Evolutionary conservation across 2,888 invertebrate genomes (phyloP), one percentile per base, ranked within the genome.

Genomic region (Balanococcus diminutus): DNA sequence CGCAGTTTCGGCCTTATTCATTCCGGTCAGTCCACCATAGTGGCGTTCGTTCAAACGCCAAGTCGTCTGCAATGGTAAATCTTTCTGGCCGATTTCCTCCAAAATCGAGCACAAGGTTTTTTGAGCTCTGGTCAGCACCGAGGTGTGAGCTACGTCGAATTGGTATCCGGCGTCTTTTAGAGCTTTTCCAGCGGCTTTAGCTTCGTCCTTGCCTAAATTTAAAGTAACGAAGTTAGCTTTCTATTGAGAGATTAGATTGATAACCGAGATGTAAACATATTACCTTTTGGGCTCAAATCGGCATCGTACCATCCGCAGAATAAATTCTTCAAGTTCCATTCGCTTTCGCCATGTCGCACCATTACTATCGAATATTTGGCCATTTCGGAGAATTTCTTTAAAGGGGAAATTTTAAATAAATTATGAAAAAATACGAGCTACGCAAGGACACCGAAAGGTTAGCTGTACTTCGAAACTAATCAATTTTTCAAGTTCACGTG

Each of bases 1-100:
- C 82, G 96, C 96, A 25, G 96, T 95, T 90, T 96, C 95, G 0
- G 94, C 93, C 90, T 96, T 96, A 89, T 96, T 95, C 87, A 95
- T 91, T 1, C 96, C 96, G 14, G 96, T 96, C 6, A 96, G 92
- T 61, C 95, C 95, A 83, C 96, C 96, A 89, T 96, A 96, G 89
- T 96, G 96, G 87, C 96, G 93, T 90, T 96, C 96, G 89, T 96
- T 96, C 36, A 96, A 91, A 16, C 96, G 92, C 96, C 96, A 96
- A 11, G 95, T 94, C 89, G 94, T 93, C 5, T 92, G 89, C 8
- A 94, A 90, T 0, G 94, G 94, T 87, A 96, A 90, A 88, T 92
- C 91, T n/a, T 92, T 89, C 88, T 94, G 94, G 0, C 92, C 92
- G 67, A 94, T 92, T 89, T 94, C 93, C 86, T 93, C 91, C 8